These are phyloP conservation scores for Drosophila tropicalis DNA, from an alignment of 1,140 invertebrate species.

Conservation along the genomic window DNA sequence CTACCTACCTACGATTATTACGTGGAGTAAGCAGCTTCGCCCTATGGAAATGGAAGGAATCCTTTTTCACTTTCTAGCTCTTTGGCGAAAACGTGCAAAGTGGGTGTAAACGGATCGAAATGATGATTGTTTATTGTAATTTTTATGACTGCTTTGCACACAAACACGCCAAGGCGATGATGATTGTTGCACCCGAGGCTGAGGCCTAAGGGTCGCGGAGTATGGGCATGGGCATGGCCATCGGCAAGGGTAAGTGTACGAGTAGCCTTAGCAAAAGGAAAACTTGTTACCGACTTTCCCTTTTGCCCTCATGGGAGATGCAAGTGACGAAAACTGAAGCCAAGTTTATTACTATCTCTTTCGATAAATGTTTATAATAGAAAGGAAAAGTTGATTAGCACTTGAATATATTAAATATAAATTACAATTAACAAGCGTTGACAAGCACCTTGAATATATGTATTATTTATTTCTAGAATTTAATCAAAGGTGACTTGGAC, in stretches of 20 bases:
- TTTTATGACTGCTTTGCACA: constrained; percentile 81
- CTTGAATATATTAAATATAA: background rate
- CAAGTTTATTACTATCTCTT: constrained; percentile 76
- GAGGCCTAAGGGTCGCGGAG: constrained; percentile 38
- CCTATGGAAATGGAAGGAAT: constrained; percentile 53
- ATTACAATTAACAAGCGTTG: no score
- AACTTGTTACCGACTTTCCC: constrained; percentile 14
- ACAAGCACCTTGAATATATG: no score
- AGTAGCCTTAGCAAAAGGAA: constrained; percentile 12
- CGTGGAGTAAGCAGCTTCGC: constrained; percentile 27
- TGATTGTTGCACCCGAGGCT: constrained; percentile 66
- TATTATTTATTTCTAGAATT: no score
- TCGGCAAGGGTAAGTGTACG: constrained; percentile 17
- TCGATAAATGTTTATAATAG: constrained; percentile 44
- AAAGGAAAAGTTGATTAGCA: constrained; percentile 31
- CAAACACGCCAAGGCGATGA: constrained; percentile 77
- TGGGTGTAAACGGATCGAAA: constrained; percentile 81
- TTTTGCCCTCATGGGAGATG: constrained; percentile 8
- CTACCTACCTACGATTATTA: constrained; percentile 42
- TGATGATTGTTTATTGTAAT: constrained; percentile 82
- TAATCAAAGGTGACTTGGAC: no score
- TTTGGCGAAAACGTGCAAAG: constrained; percentile 78
- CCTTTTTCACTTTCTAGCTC: constrained; percentile 70
- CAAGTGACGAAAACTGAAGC: constrained; percentile 40
- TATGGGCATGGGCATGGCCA: constrained; percentile 15